Base-by-base conservation (phyloP, 2,797 vertebrate species). In the Labroides dimidiatus region DNA sequence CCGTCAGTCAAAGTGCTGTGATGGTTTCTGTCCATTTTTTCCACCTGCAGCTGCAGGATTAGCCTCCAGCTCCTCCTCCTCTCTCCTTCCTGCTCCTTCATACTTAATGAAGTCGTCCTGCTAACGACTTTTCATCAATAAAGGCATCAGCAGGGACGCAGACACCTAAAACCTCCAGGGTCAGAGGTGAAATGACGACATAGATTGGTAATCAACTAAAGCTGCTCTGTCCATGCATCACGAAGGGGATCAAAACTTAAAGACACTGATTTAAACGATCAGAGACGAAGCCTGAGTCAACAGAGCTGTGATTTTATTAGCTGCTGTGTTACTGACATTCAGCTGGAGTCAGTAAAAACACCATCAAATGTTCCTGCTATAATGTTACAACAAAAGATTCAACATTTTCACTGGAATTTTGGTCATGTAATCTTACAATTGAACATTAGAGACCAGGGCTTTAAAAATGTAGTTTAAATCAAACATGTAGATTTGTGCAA, bases 101-200 rank as follows among this genome's bases (percentile, higher is more conserved):
- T 52, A 64, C 64, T 72, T 83, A 80, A 81, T 60, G 63, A 58
- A 76, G 72, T 57, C 30, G 44, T 58, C 24, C 69, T 52, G 61
- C 69, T 78, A 85, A 87, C 73, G 87, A 89, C 70, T 89, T 77
- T 51, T 78, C 72, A 76, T 91, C 87, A 88, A 84, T 78, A 71
- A 52, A 41, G 27, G 64, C 70, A 63, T 69, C 76, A 64, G 75
- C 44, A 19, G 44, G 20, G 37, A 70, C 62, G 37, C 30, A 42
- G 62, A 53, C 79, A 58, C 64, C 58, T 64, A 54, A 85, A 84
- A 61, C 72, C 84, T 69, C 39, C 24, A 2, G 60, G 86, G 81
- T 91, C 84, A 89, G 75, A 82, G 63, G 77, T 56, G 39, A 68
- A 60, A 60, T 30, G 66, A 64, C 64, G 62, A 67, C 54, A 80